Percentiles rank a stretch among this genome's conserved stretches.
Evolutionary conservation across 2,888 invertebrate species (phyloP).

Genomic region (Pyrrhosoma nymphula): DNA sequence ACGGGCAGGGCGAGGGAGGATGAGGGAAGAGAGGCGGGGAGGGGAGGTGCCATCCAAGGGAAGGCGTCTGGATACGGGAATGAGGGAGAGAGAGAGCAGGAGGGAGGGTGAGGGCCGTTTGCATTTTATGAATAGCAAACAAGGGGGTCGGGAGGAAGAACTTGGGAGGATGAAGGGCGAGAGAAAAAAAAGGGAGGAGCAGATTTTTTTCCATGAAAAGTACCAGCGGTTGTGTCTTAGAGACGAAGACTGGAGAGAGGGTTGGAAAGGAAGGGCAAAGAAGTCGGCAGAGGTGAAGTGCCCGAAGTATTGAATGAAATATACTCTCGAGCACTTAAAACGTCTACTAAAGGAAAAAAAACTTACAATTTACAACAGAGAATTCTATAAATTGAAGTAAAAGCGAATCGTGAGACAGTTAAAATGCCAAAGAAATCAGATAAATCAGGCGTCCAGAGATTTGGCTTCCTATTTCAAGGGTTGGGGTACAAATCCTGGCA

Average conservation of each 20-base stretch:
- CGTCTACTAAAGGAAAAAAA: too few species aligned
- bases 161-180: neutral
- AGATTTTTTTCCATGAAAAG: neutral
- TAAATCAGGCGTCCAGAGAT: too few species aligned
- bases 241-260: neutral
- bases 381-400: too few species aligned
- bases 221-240: neutral
- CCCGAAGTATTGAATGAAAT: neutral
- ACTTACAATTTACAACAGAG: too few species aligned
- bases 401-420: too few species aligned
- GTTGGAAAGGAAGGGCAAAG: neutral
- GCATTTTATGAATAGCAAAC: slow-evolving; percentile 67
- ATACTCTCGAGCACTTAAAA: neutral
- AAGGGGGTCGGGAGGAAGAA: slow-evolving; percentile 38
- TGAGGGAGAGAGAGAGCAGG: neutral
- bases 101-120: slow-evolving; percentile 41
- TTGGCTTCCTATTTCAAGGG: too few species aligned
- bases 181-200: neutral
- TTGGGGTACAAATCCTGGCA: too few species aligned
- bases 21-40: neutral
- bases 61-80: neutral
- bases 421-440: too few species aligned
- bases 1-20: neutral
- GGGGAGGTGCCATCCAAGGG: too few species aligned
- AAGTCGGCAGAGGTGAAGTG: neutral